Conservation (phyloP, 92 coral and sea anemone species). For the Porites cylindrica region DNA sequence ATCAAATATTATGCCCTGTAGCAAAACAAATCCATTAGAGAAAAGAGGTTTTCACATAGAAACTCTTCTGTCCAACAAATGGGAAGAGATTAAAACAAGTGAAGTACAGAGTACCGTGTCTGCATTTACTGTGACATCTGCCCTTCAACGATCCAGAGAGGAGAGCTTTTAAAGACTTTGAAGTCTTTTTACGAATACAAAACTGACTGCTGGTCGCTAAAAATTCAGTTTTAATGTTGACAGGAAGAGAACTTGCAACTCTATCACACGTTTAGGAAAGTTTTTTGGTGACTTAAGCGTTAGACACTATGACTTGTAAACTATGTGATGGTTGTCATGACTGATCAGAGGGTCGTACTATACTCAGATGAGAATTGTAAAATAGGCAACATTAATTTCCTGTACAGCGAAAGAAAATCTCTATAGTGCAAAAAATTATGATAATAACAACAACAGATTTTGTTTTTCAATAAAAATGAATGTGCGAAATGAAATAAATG, state of each 20-base stretch:
- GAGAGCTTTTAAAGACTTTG: not conserved
- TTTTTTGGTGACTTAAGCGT: no score
- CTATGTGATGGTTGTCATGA: no score
- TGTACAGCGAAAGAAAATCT: not conserved
- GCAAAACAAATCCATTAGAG: conserved; percentile 11
- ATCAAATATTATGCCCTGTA: not conserved
- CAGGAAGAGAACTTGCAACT: no score
- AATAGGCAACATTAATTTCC: not conserved
- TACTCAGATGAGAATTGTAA: no score
- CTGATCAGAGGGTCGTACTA: no score
- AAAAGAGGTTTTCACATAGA: conserved; percentile 47
- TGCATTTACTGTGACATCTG: conserved; percentile 9
- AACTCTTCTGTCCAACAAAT: conserved; percentile 16
- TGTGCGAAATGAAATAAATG: not conserved
- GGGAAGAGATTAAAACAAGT: not conserved
- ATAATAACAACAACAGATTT: no score
- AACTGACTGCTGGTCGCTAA: no score
- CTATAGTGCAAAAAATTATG: not conserved
- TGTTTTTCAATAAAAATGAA: no score
- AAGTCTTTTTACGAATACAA: no score
- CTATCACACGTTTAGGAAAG: no score
- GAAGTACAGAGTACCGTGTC: not conserved
- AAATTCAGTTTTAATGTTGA: no score
- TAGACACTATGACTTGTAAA: no score
- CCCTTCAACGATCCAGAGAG: not conserved